These are phyloP conservation scores for Acanthurus tractus DNA, from an alignment of 2,797 vertebrate species.

Conservation along the genomic window DNA sequence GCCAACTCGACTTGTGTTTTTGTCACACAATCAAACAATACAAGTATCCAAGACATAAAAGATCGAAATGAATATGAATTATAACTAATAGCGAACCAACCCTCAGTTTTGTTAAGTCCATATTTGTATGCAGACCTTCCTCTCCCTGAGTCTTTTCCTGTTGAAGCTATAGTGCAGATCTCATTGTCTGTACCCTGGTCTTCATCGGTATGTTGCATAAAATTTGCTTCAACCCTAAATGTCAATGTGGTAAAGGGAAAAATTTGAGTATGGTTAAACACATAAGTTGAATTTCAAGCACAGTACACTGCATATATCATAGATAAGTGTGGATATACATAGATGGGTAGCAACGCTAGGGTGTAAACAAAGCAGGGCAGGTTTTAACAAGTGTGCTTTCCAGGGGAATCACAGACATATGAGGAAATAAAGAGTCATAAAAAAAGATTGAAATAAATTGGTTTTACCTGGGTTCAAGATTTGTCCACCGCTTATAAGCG, in stretches of 20 bases:
- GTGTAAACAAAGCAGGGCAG: background rate
- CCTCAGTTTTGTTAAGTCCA: slow-evolving; percentile 25
- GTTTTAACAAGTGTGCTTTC: background rate
- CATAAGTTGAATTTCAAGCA: background rate
- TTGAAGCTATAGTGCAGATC: slow-evolving; percentile 46
- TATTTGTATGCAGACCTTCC: background rate
- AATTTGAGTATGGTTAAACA: background rate
- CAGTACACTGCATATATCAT: background rate
- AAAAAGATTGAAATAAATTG: background rate
- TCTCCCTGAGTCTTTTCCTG: background rate
- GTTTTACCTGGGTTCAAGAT: slow-evolving; percentile 66
- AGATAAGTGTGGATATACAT: background rate
- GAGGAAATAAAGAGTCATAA: background rate
- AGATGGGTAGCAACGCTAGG: background rate
- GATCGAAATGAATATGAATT: background rate
- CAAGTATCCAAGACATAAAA: background rate
- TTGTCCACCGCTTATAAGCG: slow-evolving; percentile 69
- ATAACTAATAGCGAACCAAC: slow-evolving; percentile 34
- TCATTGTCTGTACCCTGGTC: slow-evolving; percentile 57
- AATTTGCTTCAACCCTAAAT: slow-evolving; percentile 33
- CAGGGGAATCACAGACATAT: background rate
- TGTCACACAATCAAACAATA: too few relatives aligned
- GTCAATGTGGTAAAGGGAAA: slow-evolving; percentile 30
- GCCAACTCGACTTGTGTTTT: background rate
- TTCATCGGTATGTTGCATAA: slow-evolving; percentile 47